Evolutionary conservation across 2,113 vertebrate genomes (phyloP).

Genomic region (Odobenus rosmarus): DNA sequence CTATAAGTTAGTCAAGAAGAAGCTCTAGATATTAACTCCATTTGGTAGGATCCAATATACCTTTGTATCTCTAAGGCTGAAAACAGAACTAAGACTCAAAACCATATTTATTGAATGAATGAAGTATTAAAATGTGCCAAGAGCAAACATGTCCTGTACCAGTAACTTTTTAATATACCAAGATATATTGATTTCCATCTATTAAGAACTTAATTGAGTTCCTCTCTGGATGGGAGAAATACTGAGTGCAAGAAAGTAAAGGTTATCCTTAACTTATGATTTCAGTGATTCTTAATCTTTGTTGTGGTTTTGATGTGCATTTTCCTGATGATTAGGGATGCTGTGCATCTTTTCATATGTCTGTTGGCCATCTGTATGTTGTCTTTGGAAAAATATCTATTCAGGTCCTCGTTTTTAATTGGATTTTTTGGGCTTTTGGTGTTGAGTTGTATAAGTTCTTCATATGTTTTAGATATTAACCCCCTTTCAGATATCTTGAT

Average conservation of each 20-base stretch:
- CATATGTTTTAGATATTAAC: background rate
- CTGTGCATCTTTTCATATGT: background rate
- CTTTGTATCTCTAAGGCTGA: background rate
- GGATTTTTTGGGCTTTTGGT: background rate
- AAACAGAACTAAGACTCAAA: background rate
- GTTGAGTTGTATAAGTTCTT: background rate
- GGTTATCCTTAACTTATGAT: background rate
- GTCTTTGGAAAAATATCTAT: background rate
- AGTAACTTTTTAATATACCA: background rate
- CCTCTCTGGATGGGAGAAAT: background rate
- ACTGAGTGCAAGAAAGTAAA: background rate
- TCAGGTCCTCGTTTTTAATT: background rate
- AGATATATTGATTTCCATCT: conserved; percentile 1
- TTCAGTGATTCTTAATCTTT: background rate
- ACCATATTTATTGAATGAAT: background rate
- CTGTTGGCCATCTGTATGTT: background rate
- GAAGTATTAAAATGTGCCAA: background rate
- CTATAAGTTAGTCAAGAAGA: background rate
- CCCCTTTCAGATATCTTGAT: background rate
- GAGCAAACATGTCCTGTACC: background rate
- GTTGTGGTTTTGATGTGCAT: background rate
- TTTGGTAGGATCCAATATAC: background rate
- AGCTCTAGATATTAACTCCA: background rate
- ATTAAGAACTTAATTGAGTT: background rate
- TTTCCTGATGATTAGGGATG: background rate